phyloP scores from a whole-genome alignment of 2,113 vertebrate species.

The Gymnocephalus cernua region DNA sequence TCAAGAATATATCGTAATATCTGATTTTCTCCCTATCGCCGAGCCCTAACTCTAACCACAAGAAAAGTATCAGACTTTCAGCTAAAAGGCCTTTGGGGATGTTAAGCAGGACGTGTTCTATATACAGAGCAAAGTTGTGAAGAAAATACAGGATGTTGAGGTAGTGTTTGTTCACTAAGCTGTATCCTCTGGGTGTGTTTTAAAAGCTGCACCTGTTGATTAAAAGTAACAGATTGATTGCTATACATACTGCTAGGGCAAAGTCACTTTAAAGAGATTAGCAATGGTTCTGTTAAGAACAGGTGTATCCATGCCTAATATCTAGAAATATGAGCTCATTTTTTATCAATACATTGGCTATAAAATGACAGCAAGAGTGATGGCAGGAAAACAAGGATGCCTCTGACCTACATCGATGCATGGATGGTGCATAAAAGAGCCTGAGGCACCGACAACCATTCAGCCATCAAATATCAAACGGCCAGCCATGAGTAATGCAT shows the following conservation, averaged over 20 bases:
- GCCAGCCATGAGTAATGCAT: slow-evolving; percentile 63
- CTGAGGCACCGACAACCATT: slow-evolving; percentile 56
- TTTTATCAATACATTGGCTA: background rate
- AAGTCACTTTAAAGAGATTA: no score
- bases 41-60: no score
- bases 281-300: background rate
- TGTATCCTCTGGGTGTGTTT: slow-evolving; percentile 29
- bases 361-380: background rate
- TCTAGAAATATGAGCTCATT: background rate
- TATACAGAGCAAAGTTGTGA: slow-evolving; percentile 8
- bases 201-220: background rate
- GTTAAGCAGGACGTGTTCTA: slow-evolving; percentile 40
- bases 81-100: slow-evolving; percentile 13
- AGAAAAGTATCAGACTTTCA: slow-evolving; percentile 14
- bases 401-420: slow-evolving; percentile 69
- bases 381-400: slow-evolving; percentile 3
- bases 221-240: no score
- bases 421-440: slow-evolving; percentile 60
- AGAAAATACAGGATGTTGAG: slow-evolving; percentile 27
- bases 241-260: no score
- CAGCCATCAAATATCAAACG: slow-evolving; percentile 72
- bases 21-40: no score
- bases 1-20: no score
- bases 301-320: background rate
- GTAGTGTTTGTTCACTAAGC: slow-evolving; percentile 15